Evolutionary conservation across 2,113 vertebrate genomes (phyloP), one percentile per base, ranked within the genome.

Genomic region (Nibea albiflora): DNA sequence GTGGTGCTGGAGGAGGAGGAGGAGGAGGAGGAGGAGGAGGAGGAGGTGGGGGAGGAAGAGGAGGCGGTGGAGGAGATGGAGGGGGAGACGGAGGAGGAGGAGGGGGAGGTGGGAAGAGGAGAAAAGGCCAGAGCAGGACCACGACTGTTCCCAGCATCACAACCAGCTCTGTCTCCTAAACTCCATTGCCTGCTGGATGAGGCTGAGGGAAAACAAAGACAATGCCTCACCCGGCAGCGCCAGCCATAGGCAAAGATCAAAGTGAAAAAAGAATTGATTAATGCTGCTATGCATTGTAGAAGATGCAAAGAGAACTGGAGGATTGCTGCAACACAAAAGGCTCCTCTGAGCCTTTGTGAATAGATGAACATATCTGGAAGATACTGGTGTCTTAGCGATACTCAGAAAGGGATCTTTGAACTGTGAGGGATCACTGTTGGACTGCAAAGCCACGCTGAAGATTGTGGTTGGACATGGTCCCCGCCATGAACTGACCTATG

Each of bases 91-190:
- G 69, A 20, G 76, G 63, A 10, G 89, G 74, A 22, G 75, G 74
- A 54, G 89, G 83, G 68, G 89, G 94, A n/a, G 89, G 94, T 24
- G 95, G 93, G 74, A 96, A 91, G 90, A 96, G 92, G 78, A 95
- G 90, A 88, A 97, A 95, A 92, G 92, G 92, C 73, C 95, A 92
- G 78, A 95, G 94, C 82, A 90, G 92, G 84, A 95, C 92, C 61
- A 96, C 95, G 4, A 84, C 50, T 5, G 81, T 87, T 42, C 92
- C 96, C 0, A 26, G 72, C 12, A 91, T 95, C 3, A 88, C 96
- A 9, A 69, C 92, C 1, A 95, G 95, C 88, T 93, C 94, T 67
- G 84, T 95, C 90, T 95, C 95, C 91, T 97, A 97, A 94, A 86
- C n/a, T 20, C 54, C 44, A 39, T 49, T 1, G 17, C 22, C 64